Conservation (phyloP, 2,113 vertebrate species). For the Suricata suricatta region DNA sequence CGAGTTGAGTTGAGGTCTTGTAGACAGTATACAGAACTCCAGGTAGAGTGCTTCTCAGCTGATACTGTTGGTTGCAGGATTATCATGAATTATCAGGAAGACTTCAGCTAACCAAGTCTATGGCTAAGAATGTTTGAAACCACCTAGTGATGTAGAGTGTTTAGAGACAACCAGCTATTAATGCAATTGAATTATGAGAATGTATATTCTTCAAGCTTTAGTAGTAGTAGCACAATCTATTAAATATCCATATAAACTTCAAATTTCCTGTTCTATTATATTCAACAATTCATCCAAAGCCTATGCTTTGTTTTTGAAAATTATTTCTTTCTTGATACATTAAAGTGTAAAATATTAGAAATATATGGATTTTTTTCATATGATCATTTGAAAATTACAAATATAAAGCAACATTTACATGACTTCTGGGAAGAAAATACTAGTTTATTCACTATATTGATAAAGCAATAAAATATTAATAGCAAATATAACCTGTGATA, state of each 20-base stretch:
- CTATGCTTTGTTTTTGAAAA: not conserved
- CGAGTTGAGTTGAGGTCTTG: not conserved
- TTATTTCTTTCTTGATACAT: not conserved
- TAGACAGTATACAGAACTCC: not conserved
- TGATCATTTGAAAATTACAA: constrained; percentile 14
- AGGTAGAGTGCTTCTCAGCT: not conserved
- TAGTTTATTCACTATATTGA: not conserved
- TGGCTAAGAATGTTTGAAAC: not conserved
- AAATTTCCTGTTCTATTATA: not conserved
- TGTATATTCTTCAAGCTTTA: not conserved
- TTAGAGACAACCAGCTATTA: not conserved
- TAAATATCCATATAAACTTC: not conserved
- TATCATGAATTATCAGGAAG: not conserved
- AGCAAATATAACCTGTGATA: not conserved
- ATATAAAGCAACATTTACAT: constrained; percentile 1
- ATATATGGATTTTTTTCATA: not conserved
- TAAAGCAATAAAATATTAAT: constrained; percentile 10
- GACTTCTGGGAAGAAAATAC: constrained; percentile 16
- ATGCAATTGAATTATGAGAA: not conserved
- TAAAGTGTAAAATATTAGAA: constrained; percentile 39
- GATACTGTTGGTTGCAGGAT: not conserved
- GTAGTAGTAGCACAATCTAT: not conserved
- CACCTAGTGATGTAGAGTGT: not conserved
- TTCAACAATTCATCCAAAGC: not conserved
- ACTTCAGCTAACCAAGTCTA: not conserved